These are phyloP conservation scores for Acanthopagrus latus DNA, from an alignment of 2,797 vertebrate genomes.

Conservation along the genomic window DNA sequence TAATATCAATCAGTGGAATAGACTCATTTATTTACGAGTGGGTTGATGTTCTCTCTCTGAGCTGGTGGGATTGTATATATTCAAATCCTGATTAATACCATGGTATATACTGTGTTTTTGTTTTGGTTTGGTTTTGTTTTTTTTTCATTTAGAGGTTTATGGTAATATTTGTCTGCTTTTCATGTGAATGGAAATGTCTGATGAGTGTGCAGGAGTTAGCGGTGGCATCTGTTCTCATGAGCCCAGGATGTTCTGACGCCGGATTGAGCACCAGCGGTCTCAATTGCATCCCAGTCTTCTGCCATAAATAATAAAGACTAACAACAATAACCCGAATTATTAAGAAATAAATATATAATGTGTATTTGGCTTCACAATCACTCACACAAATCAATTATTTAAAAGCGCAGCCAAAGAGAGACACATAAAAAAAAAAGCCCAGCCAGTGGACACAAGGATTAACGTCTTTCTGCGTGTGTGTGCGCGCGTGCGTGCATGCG, in stretches of 20 bases:
- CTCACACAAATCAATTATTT: background rate
- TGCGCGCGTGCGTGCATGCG: slow-evolving; percentile 25
- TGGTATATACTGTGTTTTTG: too few species aligned
- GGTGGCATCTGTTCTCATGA: background rate
- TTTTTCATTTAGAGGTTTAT: background rate
- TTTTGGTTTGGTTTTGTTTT: too few species aligned
- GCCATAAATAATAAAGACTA: background rate
- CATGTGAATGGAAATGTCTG: background rate
- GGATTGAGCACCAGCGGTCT: background rate
- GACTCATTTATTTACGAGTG: slow-evolving; percentile 25
- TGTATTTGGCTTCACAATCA: slow-evolving; percentile 4
- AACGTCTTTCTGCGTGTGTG: slow-evolving; percentile 22
- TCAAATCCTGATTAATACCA: slow-evolving; percentile 5
- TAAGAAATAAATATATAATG: slow-evolving; percentile 2
- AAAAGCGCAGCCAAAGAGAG: background rate
- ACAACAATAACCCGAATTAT: background rate
- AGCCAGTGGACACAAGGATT: slow-evolving; percentile 11
- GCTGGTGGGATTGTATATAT: slow-evolving; percentile 8
- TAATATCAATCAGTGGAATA: slow-evolving; percentile 55
- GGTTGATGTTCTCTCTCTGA: slow-evolving; percentile 24
- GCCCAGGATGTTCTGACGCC: background rate
- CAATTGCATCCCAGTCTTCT: slow-evolving; percentile 3
- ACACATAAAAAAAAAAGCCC: background rate
- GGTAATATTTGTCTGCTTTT: background rate
- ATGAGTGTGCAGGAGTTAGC: slow-evolving; percentile 24